phyloP scores from a whole-genome alignment of 2,797 vertebrate species.

The Adelosebastes latens region DNA sequence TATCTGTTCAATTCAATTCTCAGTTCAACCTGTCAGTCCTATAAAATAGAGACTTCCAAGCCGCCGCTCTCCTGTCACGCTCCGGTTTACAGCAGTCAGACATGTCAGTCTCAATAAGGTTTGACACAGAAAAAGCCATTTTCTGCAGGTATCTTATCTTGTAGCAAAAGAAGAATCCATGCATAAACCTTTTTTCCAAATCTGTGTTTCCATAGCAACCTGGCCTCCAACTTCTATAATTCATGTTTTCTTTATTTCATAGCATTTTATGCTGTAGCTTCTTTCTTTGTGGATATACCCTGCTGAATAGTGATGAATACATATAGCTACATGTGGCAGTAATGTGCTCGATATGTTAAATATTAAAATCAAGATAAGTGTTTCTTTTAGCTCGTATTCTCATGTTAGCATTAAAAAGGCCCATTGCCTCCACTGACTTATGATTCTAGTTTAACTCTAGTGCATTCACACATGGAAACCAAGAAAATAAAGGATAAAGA shows the following conservation, averaged over 20 bases:
- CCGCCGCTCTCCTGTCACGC: background rate
- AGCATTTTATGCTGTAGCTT: background rate
- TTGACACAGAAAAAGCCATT: background rate
- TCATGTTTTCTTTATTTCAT: conserved; percentile 17
- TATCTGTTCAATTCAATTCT: background rate
- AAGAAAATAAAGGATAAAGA: background rate
- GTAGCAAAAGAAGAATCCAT: conserved; percentile 19
- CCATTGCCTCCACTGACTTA: background rate
- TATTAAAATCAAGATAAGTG: conserved; percentile 44
- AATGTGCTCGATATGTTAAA: background rate
- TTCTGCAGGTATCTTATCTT: conserved; percentile 9
- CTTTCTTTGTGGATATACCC: background rate
- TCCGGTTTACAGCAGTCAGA: background rate
- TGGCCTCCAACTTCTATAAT: conserved; percentile 42
- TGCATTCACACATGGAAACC: background rate
- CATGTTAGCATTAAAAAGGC: background rate
- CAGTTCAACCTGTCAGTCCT: background rate
- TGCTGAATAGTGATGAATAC: background rate
- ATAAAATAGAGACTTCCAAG: background rate
- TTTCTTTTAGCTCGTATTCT: background rate
- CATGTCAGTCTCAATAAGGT: background rate
- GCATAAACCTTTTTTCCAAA: conserved; percentile 26
- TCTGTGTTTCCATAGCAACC: conserved; percentile 74
- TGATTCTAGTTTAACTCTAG: background rate
- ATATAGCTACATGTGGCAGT: background rate